These are phyloP conservation scores for Trichonephila clavata DNA, from an alignment of 1,140 invertebrate species.

Conservation along the genomic window DNA sequence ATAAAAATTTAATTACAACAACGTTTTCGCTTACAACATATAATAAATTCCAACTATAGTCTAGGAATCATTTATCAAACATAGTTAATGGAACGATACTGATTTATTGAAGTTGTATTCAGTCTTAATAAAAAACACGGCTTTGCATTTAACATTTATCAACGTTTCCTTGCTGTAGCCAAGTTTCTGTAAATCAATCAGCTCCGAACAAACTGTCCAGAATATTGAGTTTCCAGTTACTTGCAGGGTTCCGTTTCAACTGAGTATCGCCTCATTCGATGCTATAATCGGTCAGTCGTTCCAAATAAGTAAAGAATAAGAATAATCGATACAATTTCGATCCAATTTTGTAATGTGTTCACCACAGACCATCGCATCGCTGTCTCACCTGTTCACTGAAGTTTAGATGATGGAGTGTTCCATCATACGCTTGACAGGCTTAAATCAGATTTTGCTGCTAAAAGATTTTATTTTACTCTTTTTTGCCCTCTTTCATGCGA, in stretches of 20 bases:
- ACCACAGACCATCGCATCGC: constrained; percentile 44
- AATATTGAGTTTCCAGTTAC: background rate
- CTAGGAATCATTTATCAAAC: background rate
- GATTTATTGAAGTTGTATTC: constrained; percentile 10
- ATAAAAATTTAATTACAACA: constrained; percentile 1
- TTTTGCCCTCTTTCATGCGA: constrained; percentile 7
- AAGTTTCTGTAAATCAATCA: background rate
- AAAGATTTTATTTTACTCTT: constrained; percentile 18
- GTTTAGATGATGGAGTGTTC: constrained; percentile 65
- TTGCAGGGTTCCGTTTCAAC: background rate
- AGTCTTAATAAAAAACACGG: background rate
- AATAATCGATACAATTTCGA: constrained; percentile 62
- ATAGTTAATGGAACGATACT: background rate
- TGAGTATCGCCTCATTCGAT: background rate
- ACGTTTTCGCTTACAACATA: background rate
- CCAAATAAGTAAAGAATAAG: constrained; percentile 6
- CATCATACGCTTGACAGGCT: constrained; percentile 68
- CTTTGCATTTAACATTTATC: constrained; percentile 32
- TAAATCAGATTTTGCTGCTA: constrained; percentile 68
- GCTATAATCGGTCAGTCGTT: constrained; percentile 25
- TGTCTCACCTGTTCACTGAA: constrained; percentile 48
- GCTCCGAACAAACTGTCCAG: background rate
- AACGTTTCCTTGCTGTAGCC: constrained; percentile 5
- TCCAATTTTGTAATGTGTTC: constrained; percentile 66
- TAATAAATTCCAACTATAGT: background rate